Base-by-base conservation (phyloP, 2,888 invertebrate genomes). In the Elegia similella region DNA sequence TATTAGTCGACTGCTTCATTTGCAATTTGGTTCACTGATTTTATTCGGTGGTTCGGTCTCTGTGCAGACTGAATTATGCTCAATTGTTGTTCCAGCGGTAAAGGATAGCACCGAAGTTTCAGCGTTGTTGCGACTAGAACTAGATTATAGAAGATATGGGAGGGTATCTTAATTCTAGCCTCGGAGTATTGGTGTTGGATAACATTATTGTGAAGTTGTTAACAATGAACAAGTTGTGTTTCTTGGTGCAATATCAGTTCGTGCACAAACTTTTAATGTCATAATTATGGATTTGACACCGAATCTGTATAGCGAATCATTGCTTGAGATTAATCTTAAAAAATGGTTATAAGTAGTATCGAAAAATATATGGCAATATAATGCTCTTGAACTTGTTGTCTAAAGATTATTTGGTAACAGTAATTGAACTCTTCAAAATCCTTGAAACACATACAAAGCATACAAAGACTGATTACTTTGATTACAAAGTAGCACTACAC, bases 11-110 rank as follows among this genome's bases (percentile, higher is more conserved):
- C 67, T 64, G 73, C 76, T 84, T 82, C 82, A 83, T 84, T 86
- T 82, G 79, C 77, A 78, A 81, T 82, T 84, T 83, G 82, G 84
- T 82, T 78, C 83, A 82, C 79, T 83, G 84, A 84, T 82, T 84
- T 76, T 73, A 78, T 76, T 78, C 75, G 70, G 73, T 72, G 38
- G 38, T 38, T 1, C 38, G 38, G 38, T 12, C 38, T 38, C 78
- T 80, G 69, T 68, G 69, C 63, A 62, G 65, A 74, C 74, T 78
- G 78, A 85, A 82, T 83, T 82, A 82, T 77, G 69, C 23, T 10
- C 56, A 30, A 56, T 56, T 56, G 56, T 56, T 55, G 56, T 50
- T 48, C 38, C 42, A 29, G 30, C 42, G 10, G 30, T 42, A 48
- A 15, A 29, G 38, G 48, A 56, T 44, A 55, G 52, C 17, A 12